Evolutionary conservation across 2,113 vertebrate species (phyloP).

Genomic region (Lonchura striata): DNA sequence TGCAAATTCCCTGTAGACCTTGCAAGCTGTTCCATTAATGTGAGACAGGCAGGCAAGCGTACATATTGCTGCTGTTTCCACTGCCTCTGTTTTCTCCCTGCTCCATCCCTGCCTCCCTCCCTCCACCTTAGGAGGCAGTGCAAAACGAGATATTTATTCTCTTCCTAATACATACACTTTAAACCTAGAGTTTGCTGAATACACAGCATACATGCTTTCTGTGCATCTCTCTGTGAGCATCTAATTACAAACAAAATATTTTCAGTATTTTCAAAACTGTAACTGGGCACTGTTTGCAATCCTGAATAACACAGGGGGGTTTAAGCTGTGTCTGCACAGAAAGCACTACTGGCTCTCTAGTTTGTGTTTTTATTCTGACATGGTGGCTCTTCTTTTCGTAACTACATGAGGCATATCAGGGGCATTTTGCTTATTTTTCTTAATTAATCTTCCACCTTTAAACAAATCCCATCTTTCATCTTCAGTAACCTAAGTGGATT

Average conservation of each 20-base stretch:
- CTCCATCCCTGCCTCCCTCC: slow-evolving; percentile 53
- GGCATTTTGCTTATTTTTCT: neutral
- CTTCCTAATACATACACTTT: neutral
- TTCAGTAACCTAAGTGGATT: neutral
- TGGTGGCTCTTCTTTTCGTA: slow-evolving; percentile 11
- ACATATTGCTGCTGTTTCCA: slow-evolving; percentile 57
- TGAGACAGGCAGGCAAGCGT: slow-evolving; percentile 58
- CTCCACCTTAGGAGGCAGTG: slow-evolving; percentile 55
- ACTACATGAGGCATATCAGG: neutral
- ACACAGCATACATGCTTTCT: neutral
- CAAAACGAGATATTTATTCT: slow-evolving; percentile 41
- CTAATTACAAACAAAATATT: neutral
- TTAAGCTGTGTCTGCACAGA: neutral
- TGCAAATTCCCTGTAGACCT: slow-evolving; percentile 64
- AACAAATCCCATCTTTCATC: neutral
- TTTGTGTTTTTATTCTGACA: slow-evolving; percentile 30
- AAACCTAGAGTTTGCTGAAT: neutral
- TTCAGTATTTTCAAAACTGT: neutral
- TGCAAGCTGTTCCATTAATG: slow-evolving; percentile 71
- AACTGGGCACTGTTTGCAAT: neutral
- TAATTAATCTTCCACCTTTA: neutral
- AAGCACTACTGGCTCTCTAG: neutral
- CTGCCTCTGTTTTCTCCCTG: slow-evolving; percentile 58
- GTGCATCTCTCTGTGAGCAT: neutral
- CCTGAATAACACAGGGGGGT: neutral